Evolutionary conservation across 2,888 invertebrate species (phyloP), one percentile per base, ranked within the genome.

Genomic region (Aphodius granarius): DNA sequence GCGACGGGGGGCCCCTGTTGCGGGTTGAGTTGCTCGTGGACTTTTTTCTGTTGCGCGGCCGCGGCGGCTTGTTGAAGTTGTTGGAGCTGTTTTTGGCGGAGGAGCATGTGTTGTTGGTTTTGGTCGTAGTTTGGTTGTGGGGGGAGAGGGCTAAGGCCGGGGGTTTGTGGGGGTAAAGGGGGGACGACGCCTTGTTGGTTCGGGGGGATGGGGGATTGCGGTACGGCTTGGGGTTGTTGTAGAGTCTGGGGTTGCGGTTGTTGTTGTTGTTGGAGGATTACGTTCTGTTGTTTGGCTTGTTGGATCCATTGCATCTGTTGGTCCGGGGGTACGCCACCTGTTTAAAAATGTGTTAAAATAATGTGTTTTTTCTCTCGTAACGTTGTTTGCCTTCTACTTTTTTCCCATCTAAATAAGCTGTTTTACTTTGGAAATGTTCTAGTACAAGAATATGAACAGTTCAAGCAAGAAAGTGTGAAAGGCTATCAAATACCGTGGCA

Each of bases 21-120:
- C 21, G 3, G 66, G 22, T 74, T 78, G 15, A 71, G 70, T 78
- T 5, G 78, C 71, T 72, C 77, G 78, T 68, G 71, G 73, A 13
- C 78, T 76, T 63, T 79, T 79, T 74, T 89, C 89, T 79, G 89
- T 85, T 66, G 43, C 43, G 43, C 43, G 43, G 43, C 43, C 9
- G 43, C 43, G n/a, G n/a, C n/a, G n/a, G n/a, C n/a, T n/a, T 90
- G 92, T 81, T 91, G 91, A 80, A 92, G 88, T 83, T 91, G 89
- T 83, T 90, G 90, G 83, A 91, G 92, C 21, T 76, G 76, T 0
- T 91, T 89, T 83, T 91, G 88, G 82, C 91, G 82, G 83, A 91
- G 87, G 82, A 86, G 85, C 15, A 84, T 82, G 77, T 84, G 82
- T 76, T 84, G 82, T 76, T 84, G 84, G 68, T 80, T 83, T 77